Base-by-base conservation (phyloP, 2,113 vertebrate species). In the Spea multiplicata region DNA sequence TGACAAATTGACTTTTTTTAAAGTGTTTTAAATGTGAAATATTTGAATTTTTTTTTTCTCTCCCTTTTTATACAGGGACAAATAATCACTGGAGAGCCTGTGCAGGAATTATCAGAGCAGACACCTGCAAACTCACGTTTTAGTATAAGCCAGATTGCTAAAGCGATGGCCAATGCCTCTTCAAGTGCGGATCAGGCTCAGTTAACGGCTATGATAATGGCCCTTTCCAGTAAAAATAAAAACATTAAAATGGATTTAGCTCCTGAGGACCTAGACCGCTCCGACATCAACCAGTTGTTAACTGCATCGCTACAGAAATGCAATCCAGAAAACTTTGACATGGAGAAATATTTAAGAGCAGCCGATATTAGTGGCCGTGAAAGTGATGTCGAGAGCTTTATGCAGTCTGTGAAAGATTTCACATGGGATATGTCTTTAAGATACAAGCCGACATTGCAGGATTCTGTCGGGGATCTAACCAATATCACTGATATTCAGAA, bases 101-200 rank as follows among this genome's bases (percentile, higher is more conserved):
- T 44, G 16, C 6, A 12, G 10, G 10, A 66, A 14, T 66, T 57
- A 66, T 44, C 6, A n/a, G 64, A 67, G 5, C 66, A 69, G 57
- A 48, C 52, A n/a, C 5, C 44, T 8, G 77, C 72, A 17, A 64
- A 14, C 8, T 66, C 59, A 6, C 14, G 94, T 16, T 89, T 97
- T n/a, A 96, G 94, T 71, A 95, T 98, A 81, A 98, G 96, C 82
- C 95, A 93, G 3, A 99, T 99, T 74, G 95, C 96, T 57, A 92
- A 93, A 46, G 97, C 96, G 50, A 97, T 99, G 65, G 93, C 94
- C 1, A 90, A 98, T 76, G 95, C 94, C 2, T 99, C 97, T 4
- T 82, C 93, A 74, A 98, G 91, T 77, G 90, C 93, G 2, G 94
- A 98, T 47, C 94, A 97, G n/a, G 90, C 91, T 8, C 94, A 98